A percentile compares a stretch with the other conserved stretches of the same genome.
Evolutionary conservation across 2,888 invertebrate species (phyloP).

Genomic region (Pristionchus japonicus): DNA sequence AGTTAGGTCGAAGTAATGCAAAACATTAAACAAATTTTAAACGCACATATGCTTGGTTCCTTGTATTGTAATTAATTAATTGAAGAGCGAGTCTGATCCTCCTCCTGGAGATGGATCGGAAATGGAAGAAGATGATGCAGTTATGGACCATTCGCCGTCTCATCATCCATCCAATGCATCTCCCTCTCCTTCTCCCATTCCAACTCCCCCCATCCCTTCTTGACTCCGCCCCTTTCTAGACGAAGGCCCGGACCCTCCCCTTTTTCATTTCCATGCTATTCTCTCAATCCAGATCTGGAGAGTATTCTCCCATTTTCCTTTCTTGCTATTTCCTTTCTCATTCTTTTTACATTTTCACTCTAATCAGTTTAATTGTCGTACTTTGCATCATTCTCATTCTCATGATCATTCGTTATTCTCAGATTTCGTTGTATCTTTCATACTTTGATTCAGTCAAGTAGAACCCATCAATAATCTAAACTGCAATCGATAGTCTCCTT

Average conservation of each 20-base stretch:
- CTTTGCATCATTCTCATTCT: constrained; percentile 18
- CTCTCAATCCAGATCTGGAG: background rate
- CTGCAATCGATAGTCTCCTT: background rate
- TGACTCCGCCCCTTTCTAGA: constrained; percentile 26
- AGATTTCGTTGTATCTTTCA: background rate
- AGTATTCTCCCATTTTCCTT: background rate
- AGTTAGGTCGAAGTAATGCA: no score
- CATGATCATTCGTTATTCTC: background rate
- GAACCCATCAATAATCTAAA: background rate
- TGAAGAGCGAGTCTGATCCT: background rate
- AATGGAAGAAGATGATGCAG: background rate
- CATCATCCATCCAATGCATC: background rate
- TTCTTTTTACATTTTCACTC: background rate
- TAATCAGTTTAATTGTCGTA: background rate
- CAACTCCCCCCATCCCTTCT: background rate
- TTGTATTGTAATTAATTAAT: background rate
- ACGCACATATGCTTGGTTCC: no score
- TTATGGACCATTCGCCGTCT: background rate
- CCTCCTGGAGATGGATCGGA: background rate
- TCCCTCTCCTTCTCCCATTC: background rate
- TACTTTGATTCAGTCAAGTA: background rate
- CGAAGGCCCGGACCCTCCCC: no score
- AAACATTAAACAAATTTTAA: no score
- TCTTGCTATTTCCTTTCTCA: background rate
- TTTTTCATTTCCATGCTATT: background rate